Evolutionary conservation across 2,888 invertebrate species (phyloP), one percentile per base, ranked within the genome.

Genomic region (Acanthoscelides obtectus): DNA sequence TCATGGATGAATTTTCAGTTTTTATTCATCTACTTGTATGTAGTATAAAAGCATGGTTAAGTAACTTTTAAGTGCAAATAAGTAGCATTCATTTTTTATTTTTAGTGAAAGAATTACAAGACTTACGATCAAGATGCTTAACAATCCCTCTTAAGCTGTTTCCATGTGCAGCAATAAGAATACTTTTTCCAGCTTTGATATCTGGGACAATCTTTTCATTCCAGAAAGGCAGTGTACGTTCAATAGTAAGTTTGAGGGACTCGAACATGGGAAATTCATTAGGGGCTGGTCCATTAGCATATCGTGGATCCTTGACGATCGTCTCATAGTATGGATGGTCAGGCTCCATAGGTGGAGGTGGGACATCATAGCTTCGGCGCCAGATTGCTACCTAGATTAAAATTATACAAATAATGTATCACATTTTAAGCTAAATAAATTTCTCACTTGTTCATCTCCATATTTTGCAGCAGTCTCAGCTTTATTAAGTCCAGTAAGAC

Each of bases 161-260:
- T 64, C 96, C 96, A 83, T 96, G 96, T 64, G 95, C 94, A 68
- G 95, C 95, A 81, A 96, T 93, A 70, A 96, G 89, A 72, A 96
- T 91, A 22, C 87, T 89, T 82, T 94, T 93, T 70, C 94, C 95
- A 81, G 90, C 93, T 82, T 94, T 95, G 77, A 96, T 89, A 87
- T 95, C 89, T 78, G 97, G 91, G 80, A 97, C 91, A 86, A 98
- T 92, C 66, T 92, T 90, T 82, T 94, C 87, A 85, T 96, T 95
- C 93, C 97, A 97, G 81, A 93, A 96, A 0, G 97, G 97, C 76
- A 94, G 86, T 5, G 95, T 95, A 70, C 96, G 90, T 75, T 91
- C 91, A 85, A 95, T 95, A 0, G 95, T 94, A 66, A 95, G 87
- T 82, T 95, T 94, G 68, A 96, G 87, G 25, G 95, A 95, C 84